A percentile compares a stretch with the other conserved stretches of the same genome.
phyloP scores from a whole-genome alignment of 2,888 invertebrate species.

The Drosophila putrida region DNA sequence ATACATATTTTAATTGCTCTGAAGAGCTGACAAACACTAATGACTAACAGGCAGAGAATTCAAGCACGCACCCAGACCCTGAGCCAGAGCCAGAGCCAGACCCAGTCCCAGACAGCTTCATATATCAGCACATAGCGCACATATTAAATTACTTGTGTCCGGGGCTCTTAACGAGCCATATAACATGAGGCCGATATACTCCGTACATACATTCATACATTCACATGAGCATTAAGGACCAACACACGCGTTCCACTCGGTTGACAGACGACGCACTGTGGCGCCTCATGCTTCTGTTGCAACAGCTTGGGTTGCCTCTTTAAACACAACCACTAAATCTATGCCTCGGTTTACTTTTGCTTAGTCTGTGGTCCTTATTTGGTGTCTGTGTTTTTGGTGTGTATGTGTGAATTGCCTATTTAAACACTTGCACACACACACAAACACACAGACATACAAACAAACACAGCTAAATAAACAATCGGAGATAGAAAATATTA shows the following conservation, averaged over 20 bases:
- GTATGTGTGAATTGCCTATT: slow-evolving; percentile 50
- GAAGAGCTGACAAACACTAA: slow-evolving; percentile 52
- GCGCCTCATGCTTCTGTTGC: slow-evolving; percentile 4
- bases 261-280: slow-evolving; percentile 19
- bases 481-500: slow-evolving; percentile 65
- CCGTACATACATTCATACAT: neutral
- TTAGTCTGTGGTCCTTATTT: neutral
- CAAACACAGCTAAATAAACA: slow-evolving; percentile 66
- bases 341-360: slow-evolving; percentile 1
- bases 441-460: slow-evolving; percentile 20
- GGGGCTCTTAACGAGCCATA: slow-evolving; percentile 56
- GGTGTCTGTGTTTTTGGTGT: neutral
- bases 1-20: slow-evolving; percentile 70
- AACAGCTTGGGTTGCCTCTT: slow-evolving; percentile 42
- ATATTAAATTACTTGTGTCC: slow-evolving; percentile 72
- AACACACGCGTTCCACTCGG: slow-evolving; percentile 17
- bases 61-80: neutral
- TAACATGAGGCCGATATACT: slow-evolving; percentile 57
- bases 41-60: slow-evolving; percentile 33
- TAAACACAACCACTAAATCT: slow-evolving; percentile 62
- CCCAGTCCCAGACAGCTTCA: slow-evolving; percentile 9
- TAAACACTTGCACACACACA: slow-evolving; percentile 46
- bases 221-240: slow-evolving; percentile 15
- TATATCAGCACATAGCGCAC: slow-evolving; percentile 43
- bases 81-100: neutral